A percentile compares a stretch with the other conserved stretches of the same genome.
These are phyloP conservation scores for Aphelinus certus DNA, from an alignment of 1,140 invertebrate species.

Conservation along the genomic window DNA sequence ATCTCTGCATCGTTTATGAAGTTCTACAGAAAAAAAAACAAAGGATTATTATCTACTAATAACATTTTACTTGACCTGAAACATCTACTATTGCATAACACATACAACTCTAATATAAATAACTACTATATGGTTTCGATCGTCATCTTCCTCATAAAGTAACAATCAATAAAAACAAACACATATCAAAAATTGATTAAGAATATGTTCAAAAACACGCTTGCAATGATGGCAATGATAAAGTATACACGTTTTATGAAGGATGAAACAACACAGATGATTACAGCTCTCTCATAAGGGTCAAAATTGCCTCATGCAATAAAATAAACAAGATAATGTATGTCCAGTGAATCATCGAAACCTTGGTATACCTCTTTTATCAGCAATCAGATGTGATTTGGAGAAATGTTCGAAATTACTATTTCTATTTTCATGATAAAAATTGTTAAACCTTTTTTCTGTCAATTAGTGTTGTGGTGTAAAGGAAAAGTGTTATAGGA, in stretches of 20 bases:
- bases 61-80: neutral
- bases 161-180: slow-evolving; percentile 27
- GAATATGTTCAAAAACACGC: slow-evolving; percentile 22
- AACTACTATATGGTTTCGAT: slow-evolving; percentile 41
- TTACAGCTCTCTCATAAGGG: slow-evolving; percentile 29
- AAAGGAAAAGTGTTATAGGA: slow-evolving; percentile 12
- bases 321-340: slow-evolving; percentile 30
- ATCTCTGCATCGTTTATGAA: slow-evolving; percentile 84
- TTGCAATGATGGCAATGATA: slow-evolving; percentile 39
- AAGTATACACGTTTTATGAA: slow-evolving; percentile 20
- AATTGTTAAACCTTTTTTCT: slow-evolving; percentile 10
- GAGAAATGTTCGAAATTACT: slow-evolving; percentile 45
- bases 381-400: slow-evolving; percentile 56
- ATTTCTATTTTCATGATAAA: slow-evolving; percentile 15
- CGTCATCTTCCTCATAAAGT: slow-evolving; percentile 26
- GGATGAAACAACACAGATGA: slow-evolving; percentile 23
- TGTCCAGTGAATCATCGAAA: slow-evolving; percentile 21
- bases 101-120: slow-evolving; percentile 33
- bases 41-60: neutral
- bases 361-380: slow-evolving; percentile 43
- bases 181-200: slow-evolving; percentile 24
- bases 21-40: slow-evolving; percentile 68
- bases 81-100: slow-evolving; percentile 37
- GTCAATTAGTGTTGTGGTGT: neutral
- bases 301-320: slow-evolving; percentile 38